Evolutionary conservation across 2,888 invertebrate genomes (phyloP), one percentile per base, ranked within the genome.

Genomic region (Noctua fimbriata): DNA sequence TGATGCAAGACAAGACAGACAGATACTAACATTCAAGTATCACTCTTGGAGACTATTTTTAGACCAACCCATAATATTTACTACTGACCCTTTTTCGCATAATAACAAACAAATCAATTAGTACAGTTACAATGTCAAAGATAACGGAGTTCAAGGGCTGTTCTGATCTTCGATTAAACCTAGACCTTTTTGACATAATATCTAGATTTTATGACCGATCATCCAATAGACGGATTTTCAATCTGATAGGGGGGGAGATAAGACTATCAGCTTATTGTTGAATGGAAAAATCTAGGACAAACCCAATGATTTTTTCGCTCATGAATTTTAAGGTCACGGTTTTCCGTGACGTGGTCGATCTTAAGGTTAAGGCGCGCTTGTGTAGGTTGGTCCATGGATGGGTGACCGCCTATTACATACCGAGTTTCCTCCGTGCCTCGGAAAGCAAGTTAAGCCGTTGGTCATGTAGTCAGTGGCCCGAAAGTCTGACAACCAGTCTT

Each of bases 21-120:
- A 58, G 58, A 24, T 18, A 52, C 52, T 55, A 5, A 58, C n/a
- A 58, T n/a, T 60, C 28, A 60, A n/a, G 41, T n/a, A 44, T 9
- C 41, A 5, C 18, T 1, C 21, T 16, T 28, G 14, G 18, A 32
- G 41, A 28, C 21, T 73, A 73, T 73, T 28, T 16, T 28, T 24
- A 36, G 28, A 44, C 41, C 18, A 41, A 63, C 2, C 9, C 21
- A 77, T 47, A 14, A 49, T n/a, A 65, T 70, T 69, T 65, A 66
- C 18, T 18, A 21, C 1, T 82, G 55, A 65, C 47, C 76, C 55
- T 49, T 49, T 36, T 75, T 65, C 69, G 1, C 21, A 76, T 28
- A 14, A 28, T 28, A 75, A 82, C 49, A 82, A 81, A 75, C 82
- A 58, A 65, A 76, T 58, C 65, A 76, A 70, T 76, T 66, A 81